These are phyloP conservation scores for Lepus americanus DNA, from an alignment of 2,113 vertebrate species.

Conservation along the genomic window DNA sequence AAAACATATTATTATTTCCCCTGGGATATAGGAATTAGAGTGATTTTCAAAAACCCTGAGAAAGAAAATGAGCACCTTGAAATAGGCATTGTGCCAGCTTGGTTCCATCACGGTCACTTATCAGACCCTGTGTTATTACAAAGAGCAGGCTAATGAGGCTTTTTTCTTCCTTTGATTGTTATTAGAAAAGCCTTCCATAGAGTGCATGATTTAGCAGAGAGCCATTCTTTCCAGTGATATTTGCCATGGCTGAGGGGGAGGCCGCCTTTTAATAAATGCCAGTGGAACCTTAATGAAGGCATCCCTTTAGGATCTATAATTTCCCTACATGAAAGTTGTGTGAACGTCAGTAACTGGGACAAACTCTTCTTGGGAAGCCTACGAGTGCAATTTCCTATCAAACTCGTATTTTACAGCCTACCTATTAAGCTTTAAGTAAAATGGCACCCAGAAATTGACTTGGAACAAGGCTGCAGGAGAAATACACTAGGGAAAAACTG, in stretches of 20 bases:
- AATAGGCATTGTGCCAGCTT: slow-evolving; percentile 54
- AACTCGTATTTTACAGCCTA: slow-evolving; percentile 58
- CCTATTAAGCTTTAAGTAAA: not conserved
- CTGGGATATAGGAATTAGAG: slow-evolving; percentile 70
- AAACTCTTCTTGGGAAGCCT: not conserved
- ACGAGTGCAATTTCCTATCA: slow-evolving; percentile 25
- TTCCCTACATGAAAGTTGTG: not conserved
- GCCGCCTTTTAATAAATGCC: not conserved
- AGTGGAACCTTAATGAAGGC: not conserved
- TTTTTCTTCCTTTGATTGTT: slow-evolving; percentile 51
- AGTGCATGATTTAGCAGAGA: slow-evolving; percentile 17
- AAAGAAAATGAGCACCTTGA: slow-evolving; percentile 82
- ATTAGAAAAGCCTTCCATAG: slow-evolving; percentile 48
- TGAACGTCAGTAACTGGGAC: not conserved
- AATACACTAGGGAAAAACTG: not conserved
- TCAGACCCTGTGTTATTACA: slow-evolving; percentile 70
- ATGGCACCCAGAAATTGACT: not conserved
- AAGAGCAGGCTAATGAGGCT: slow-evolving; percentile 48
- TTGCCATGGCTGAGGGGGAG: not conserved
- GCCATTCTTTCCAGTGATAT: slow-evolving; percentile 18
- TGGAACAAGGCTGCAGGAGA: slow-evolving; percentile 36
- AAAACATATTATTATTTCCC: slow-evolving; percentile 83
- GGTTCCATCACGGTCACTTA: slow-evolving; percentile 71
- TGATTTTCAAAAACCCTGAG: slow-evolving; percentile 69
- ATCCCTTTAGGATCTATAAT: not conserved